Evolutionary conservation across 1,140 invertebrate genomes (phyloP), one percentile per base, ranked within the genome.

Genomic region (Euglossa dilemma): DNA sequence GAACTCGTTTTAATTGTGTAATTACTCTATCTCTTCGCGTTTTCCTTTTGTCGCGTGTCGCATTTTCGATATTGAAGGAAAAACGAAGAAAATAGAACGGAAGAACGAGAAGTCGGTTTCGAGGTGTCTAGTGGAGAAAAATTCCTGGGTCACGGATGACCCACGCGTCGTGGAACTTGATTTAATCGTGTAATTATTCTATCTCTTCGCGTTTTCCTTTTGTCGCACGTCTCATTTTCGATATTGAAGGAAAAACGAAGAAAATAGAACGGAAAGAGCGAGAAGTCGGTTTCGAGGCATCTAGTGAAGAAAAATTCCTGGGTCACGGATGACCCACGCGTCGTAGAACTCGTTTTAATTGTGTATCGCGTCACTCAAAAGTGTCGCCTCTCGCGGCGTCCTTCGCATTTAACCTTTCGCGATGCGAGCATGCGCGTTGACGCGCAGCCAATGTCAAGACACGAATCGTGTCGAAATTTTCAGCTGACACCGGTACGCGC

Each of bases 371-470:
- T 61, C 28, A 18, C 20, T 28, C 45, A n/a, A 28, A 56, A 47
- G 73, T 75, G 50, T 61, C 73, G 45, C 57, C 73, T 50, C 45
- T 63, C 45, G 20, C 12, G 7, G 20, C 45, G 73, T 75, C 45
- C 45, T 75, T 75, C 73, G 73, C 73, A 50, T 75, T 63, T 75
- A 61, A 75, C 73, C 73, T 75, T 75, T 75, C n/a, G 36, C 2
- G n/a, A 20, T 74, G 18, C 45, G 45, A 63, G 16, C 23, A 18
- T 75, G 11, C 43, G 36, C 43, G 8, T 20, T 14, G 9, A 14
- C 20, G 56, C 43, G 7, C 23, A 57, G 36, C 8, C 43, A 74
- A 20, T 59, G 36, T 59, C 23, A 59, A n/a, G 56, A 61, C n/a
- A 6, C 16, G 71, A 18, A 45, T 50, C 8, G 28, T 50, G 73